These are phyloP conservation scores for Agraylea sexmaculata DNA, from an alignment of 1,140 invertebrate species.

Conservation along the genomic window DNA sequence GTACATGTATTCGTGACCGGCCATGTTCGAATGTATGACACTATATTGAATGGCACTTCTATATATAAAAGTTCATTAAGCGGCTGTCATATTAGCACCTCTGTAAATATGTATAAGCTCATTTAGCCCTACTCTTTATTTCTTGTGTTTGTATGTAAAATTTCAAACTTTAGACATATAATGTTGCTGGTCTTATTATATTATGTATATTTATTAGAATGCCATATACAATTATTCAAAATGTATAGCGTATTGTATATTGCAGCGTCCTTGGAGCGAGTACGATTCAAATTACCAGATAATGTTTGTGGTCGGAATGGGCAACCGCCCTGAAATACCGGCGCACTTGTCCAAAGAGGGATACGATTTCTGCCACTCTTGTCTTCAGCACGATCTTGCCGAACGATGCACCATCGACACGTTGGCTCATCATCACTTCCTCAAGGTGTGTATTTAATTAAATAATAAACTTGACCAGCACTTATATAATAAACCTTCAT, in stretches of 20 bases:
- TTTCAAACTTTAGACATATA: no score
- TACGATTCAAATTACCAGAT: constrained; percentile 84
- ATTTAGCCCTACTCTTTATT: no score
- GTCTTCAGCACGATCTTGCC: constrained; percentile 68
- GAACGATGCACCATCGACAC: constrained; percentile 49
- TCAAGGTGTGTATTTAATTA: constrained; percentile 46
- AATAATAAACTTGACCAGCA: neutral
- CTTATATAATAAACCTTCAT: no score
- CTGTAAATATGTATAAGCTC: no score
- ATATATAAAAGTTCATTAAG: no score
- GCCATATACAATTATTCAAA: neutral
- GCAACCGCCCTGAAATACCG: constrained; percentile 60
- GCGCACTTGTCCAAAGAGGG: constrained; percentile 63
- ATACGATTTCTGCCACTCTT: constrained; percentile 57
- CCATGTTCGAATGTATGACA: no score
- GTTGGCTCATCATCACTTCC: constrained; percentile 61
- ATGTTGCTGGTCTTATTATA: no score
- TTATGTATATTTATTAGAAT: constrained; percentile 9
- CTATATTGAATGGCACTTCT: no score
- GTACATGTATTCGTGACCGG: no score
- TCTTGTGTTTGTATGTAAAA: no score
- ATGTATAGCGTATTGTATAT: constrained; percentile 5
- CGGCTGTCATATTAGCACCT: no score
- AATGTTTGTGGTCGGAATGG: constrained; percentile 86
- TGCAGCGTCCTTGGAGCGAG: constrained; percentile 70